Base-by-base conservation (phyloP, 2,113 vertebrate species). In the Nyctereutes procyonoides region DNA sequence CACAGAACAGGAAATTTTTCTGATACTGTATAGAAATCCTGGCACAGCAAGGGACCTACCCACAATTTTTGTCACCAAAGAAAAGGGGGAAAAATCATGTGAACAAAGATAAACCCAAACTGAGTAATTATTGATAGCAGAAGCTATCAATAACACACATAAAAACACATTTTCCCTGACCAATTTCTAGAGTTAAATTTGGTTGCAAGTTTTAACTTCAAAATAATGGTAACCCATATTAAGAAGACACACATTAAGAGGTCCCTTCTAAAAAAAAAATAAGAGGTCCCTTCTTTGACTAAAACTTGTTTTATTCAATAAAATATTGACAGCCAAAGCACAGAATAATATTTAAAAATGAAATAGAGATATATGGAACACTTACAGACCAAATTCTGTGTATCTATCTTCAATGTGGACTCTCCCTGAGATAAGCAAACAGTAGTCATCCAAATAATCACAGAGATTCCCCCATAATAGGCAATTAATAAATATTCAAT, bases 141-240 rank as follows among this genome's bases (percentile, higher is more conserved):
- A 96, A 17, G 8, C 15, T 62, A 67, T 93, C 85, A 76, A 51
- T 51, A 76, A 51, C 74, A 51, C 24, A 30, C 63, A 51, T 88
- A 93, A 97, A 65, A 43, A 51, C 1, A 38, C 16, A 19, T 97
- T 82, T 62, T 60, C 16, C 24, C 56, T 8, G 15, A 35, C 19
- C 53, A 6, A 15, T 65, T 9, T 77, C 83, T 77, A 63, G 38
- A 69, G 19, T 76, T 89, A 85, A 60, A 95, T 90, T 96, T 71
- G 28, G 51, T 93, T 85, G 2, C 28, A 89, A 93, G 26, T 94
- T 94, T 93, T 53, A 80, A 95, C 93, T 93, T 94, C 28, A 51
- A 95, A 97, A 83, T 48, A 88, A 82, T 43, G 11, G 1, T 5
- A 74, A 88, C 30, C 7, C 53, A 85, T 65, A 77, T 28, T 94